Percentiles rank a stretch among this genome's conserved stretches.
These are phyloP conservation scores for Tetragnatha montana DNA, from an alignment of 2,888 invertebrate genomes.

Conservation along the genomic window DNA sequence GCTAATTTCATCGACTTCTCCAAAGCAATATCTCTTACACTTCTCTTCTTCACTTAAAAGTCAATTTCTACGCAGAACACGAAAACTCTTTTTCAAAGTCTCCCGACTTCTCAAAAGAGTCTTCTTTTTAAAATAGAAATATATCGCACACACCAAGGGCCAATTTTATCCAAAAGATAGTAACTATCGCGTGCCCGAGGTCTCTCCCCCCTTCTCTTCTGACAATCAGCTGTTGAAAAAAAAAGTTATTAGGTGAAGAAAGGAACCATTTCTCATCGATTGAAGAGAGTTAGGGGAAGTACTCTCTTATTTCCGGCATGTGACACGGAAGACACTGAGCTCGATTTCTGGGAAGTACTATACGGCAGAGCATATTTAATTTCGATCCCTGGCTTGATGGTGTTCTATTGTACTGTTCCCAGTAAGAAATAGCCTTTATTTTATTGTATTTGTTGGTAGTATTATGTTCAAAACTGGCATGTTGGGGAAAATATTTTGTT, in stretches of 20 bases:
- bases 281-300: neutral
- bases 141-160: neutral
- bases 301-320: slow-evolving; percentile 40
- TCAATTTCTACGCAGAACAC: too few relatives aligned
- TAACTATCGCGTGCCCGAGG: neutral
- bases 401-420: neutral
- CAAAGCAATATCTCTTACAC: too few relatives aligned
- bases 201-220: neutral
- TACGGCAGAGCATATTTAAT: neutral
- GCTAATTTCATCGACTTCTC: too few relatives aligned
- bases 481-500: too few relatives aligned
- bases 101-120: too few relatives aligned
- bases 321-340: slow-evolving; percentile 20
- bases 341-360: neutral
- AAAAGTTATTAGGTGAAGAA: neutral
- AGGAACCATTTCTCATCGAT: slow-evolving; percentile 25
- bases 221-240: neutral
- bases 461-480: too few relatives aligned
- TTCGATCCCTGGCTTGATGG: neutral
- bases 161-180: neutral
- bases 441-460: too few relatives aligned
- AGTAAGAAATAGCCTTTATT: too few relatives aligned
- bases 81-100: too few relatives aligned
- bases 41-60: too few relatives aligned
- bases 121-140: neutral